phyloP scores from a whole-genome alignment of 2,797 vertebrate genomes.

The Betta splendens region DNA sequence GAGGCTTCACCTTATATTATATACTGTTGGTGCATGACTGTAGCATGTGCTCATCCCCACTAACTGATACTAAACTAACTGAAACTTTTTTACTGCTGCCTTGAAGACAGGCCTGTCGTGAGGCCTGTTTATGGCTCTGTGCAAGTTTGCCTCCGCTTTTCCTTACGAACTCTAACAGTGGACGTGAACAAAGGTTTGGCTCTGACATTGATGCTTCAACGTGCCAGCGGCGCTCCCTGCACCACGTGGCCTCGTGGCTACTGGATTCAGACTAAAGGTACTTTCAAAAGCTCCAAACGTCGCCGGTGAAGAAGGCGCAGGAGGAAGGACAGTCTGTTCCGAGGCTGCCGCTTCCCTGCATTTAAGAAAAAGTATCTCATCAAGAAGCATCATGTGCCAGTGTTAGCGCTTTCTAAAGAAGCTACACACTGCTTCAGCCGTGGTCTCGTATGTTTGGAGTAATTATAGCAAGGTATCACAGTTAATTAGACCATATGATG shows the following conservation, averaged over 20 bases:
- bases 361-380: too few relatives aligned
- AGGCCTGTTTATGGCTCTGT: too few relatives aligned
- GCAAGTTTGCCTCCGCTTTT: background rate
- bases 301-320: background rate
- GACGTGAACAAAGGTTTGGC: background rate
- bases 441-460: conserved; percentile 33
- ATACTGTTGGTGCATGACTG: too few relatives aligned
- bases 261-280: conserved; percentile 13
- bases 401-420: conserved; percentile 6
- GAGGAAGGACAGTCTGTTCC: background rate
- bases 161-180: background rate
- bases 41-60: too few relatives aligned
- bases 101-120: too few relatives aligned
- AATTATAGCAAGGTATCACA: conserved; percentile 36
- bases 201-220: conserved; percentile 3
- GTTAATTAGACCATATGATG: conserved; percentile 35
- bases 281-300: background rate
- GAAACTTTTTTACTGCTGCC: too few relatives aligned
- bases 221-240: conserved; percentile 4
- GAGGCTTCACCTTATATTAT: too few relatives aligned
- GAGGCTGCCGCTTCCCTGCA: conserved; percentile 5
- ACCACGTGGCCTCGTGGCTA: background rate
- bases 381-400: too few relatives aligned
- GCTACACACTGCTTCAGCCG: conserved; percentile 1
- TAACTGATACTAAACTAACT: too few relatives aligned